Base-by-base conservation (phyloP, 2,888 invertebrate genomes). In the Polyommatus iphigenia region DNA sequence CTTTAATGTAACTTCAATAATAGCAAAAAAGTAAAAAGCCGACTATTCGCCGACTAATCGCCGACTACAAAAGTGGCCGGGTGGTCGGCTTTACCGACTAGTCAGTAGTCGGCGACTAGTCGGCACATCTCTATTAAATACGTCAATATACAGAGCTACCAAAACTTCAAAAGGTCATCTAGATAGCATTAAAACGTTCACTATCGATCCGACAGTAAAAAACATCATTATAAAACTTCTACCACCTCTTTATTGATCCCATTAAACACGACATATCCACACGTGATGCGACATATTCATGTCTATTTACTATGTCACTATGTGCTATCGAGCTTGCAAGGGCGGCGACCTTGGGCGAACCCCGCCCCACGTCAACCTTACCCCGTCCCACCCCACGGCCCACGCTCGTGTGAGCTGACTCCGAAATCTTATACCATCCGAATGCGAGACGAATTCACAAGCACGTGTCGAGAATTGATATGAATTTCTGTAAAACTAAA, bases 331-430 rank as follows among this genome's bases (percentile, higher is more conserved):
- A 88, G 90, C 89, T 90, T 89, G 86, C 89, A 88, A 89, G 91
- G 91, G 88, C 90, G 92, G 89, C 86, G 93, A 93, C 93, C 93
- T 93, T 93, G 93, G 84, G 82, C 80, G 82, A 80, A 6, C 79
- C 81, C 79, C 80, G 80, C 79, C 80, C 81, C 80, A 80, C 76
- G 71, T 80, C 78, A 46, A 10, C 46, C 41, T 41, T 41, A 77
- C 76, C 77, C 80, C 77, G 78, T 73, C 79, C 79, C 81, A 80
- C 78, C 83, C 79, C 46, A 78, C 79, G 73, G 36, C 83, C 79
- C 46, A 78, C 79, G 77, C 62, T 46, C 67, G 78, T 80, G 81
- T 79, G 81, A 81, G 79, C 79, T 78, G 81, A 81, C 81, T 81
- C 76, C 78, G 78, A 77, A 77, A 72, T 78, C 41, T 73, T 62